A percentile compares a stretch with the other conserved stretches of the same genome.
phyloP scores from a whole-genome alignment of 37 sponge, comb jelly and placozoan genomes.

The Agelas oroides region DNA sequence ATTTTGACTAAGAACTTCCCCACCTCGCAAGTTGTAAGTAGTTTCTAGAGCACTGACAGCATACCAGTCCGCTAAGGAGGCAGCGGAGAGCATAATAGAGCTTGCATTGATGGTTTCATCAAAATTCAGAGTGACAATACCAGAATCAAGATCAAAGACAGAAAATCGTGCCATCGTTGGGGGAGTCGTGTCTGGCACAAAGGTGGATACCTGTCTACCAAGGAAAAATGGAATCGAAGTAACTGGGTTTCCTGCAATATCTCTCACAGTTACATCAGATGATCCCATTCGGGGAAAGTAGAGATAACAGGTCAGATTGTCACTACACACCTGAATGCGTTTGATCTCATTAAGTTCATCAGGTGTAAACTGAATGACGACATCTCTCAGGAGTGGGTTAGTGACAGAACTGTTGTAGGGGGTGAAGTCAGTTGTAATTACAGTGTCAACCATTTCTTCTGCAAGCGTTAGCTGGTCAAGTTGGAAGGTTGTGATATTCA shows the following conservation, averaged over 20 bases:
- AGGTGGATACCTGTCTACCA: constrained; percentile 33
- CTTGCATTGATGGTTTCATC: constrained; percentile 80
- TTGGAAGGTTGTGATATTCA: constrained; percentile 30
- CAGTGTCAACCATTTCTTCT: constrained; percentile 20
- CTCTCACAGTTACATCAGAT: constrained; percentile 30
- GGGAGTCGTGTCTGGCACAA: constrained; percentile 71
- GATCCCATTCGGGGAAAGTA: constrained; percentile 45
- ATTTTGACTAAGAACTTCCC: constrained; percentile 52
- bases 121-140: constrained; percentile 65
- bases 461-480: constrained; percentile 28
- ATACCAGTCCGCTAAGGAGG: constrained; percentile 55
- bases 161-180: constrained; percentile 62
- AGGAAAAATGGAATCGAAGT: constrained; percentile 6
- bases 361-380: constrained; percentile 38
- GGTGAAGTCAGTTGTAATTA: neutral
- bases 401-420: neutral
- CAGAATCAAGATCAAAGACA: constrained; percentile 75
- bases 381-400: constrained; percentile 24
- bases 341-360: constrained; percentile 84
- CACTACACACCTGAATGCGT: constrained; percentile 53
- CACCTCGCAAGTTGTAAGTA: constrained; percentile 46
- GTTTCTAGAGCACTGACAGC: neutral
- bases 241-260: constrained; percentile 73
- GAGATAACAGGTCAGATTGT: constrained; percentile 53
- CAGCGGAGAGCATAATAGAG: constrained; percentile 52